A percentile compares a stretch with the other conserved stretches of the same genome.
Conservation (phyloP, 2,888 invertebrate genomes). For the Salpingus planirostris region DNA sequence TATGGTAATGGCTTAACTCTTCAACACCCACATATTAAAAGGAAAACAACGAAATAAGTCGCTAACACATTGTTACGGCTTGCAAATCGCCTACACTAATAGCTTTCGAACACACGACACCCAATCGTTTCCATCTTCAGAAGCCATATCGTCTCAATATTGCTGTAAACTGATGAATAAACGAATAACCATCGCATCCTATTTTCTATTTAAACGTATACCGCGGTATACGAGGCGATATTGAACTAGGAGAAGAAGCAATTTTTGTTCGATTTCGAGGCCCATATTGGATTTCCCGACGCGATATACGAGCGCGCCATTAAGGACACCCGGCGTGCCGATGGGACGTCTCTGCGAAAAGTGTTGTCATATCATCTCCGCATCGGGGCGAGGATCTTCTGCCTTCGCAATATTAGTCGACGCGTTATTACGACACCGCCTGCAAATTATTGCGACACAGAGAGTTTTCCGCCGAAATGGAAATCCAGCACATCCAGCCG, state of each 20-base stretch:
- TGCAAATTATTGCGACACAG: conserved; percentile 10
- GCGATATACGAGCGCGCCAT: no score
- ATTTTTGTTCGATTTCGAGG: no score
- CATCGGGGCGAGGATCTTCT: no score
- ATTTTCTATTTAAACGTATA: background rate
- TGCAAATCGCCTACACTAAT: conserved; percentile 12
- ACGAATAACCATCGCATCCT: conserved; percentile 1
- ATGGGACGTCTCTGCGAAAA: conserved; percentile 6
- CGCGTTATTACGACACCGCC: conserved; percentile 11
- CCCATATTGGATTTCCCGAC: conserved; percentile 11
- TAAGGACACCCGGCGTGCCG: conserved; percentile 11
- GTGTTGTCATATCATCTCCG: conserved; percentile 15
- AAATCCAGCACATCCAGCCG: no score
- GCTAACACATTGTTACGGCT: conserved; percentile 12
- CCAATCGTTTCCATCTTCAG: background rate
- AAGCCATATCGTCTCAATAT: background rate
- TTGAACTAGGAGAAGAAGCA: no score
- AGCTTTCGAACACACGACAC: conserved; percentile 10
- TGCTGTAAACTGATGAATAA: background rate
- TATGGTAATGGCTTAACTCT: no score
- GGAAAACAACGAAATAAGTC: no score
- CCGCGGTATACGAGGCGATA: no score
- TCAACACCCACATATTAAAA: no score
- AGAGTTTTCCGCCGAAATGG: background rate
- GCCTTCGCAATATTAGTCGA: conserved; percentile 7